Evolutionary conservation across 2,113 vertebrate genomes (phyloP).

Genomic region (Cottus gobio): DNA sequence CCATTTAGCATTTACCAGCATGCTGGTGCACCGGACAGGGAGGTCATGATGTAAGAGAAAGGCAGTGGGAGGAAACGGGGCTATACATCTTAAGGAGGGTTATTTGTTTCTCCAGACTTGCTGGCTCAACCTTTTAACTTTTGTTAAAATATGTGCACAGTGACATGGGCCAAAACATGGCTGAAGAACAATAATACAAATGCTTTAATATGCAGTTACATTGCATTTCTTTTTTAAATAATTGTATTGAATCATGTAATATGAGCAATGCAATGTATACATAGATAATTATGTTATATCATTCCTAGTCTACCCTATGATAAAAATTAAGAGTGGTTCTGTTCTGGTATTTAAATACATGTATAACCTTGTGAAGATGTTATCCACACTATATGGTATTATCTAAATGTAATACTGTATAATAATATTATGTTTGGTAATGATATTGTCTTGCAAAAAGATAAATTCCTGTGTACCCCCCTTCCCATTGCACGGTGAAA

Average conservation of each 20-base stretch:
- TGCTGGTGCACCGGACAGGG: too few species aligned
- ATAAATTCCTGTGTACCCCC: neutral
- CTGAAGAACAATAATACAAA: too few species aligned
- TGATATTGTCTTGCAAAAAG: conserved; percentile 1
- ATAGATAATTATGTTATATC: neutral
- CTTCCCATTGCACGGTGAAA: neutral
- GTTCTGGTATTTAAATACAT: neutral
- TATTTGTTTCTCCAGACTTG: neutral
- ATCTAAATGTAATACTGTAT: neutral
- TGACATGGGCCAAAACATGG: neutral
- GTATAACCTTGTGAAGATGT: neutral
- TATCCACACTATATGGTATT: neutral
- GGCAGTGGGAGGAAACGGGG: too few species aligned
- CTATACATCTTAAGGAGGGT: too few species aligned
- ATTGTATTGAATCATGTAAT: neutral
- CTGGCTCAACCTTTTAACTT: neutral
- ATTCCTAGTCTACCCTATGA: neutral
- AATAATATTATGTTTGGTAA: neutral
- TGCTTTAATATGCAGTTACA: neutral
- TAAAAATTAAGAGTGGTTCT: neutral
- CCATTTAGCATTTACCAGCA: too few species aligned
- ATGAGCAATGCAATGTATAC: neutral
- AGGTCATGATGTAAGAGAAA: too few species aligned
- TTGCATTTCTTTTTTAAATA: neutral
- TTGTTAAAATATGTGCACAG: neutral